Evolutionary conservation across 2,888 invertebrate genomes (phyloP), one percentile per base, ranked within the genome.

Genomic region (Drosophila limbata): DNA sequence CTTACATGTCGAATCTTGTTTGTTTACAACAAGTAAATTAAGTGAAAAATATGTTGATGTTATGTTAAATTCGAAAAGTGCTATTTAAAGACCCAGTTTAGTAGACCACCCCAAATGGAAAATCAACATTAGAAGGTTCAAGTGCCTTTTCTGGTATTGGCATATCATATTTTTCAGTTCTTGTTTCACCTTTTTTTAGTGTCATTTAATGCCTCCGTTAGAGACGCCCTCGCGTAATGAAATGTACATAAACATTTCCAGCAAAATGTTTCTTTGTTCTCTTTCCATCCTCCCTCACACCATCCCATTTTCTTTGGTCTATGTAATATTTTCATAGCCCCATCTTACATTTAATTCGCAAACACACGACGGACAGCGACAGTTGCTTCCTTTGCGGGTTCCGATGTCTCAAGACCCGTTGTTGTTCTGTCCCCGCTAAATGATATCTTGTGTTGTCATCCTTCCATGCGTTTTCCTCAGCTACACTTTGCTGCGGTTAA

Each of bases 361-460:
- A 74, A 69, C 69, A 75, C 52, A 64, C 37, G 42, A 44, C 47
- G 61, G 55, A 64, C 60, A 52, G 15, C 31, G 52, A 39, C 52
- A 50, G 39, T 48, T 59, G 68, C 45, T 51, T 60, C 52, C 47
- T 51, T 45, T 59, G 64, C 50, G 69, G 67, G 45, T 42, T 69
- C 52, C 50, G 48, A 65, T 68, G 56, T 69, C 61, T 65, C 61
- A 73, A 52, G 63, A 57, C 60, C 57, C 63, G 75, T 57, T 70
- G 75, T 57, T 70, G 44, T 68, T 57, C 48, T 71, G 52, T 73
- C 53, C 47, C 56, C 55, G 69, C 84, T 52, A 84, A 78, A 64
- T 64, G 87, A 86, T 82, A 86, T 86, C 79, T 79, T 59, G 52
- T 66, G 69, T 75, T 82, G 79, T 73, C 76, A 69, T 40, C 45